Conservation (phyloP, 2,113 vertebrate genomes). For the Uropsilus gracilis region DNA sequence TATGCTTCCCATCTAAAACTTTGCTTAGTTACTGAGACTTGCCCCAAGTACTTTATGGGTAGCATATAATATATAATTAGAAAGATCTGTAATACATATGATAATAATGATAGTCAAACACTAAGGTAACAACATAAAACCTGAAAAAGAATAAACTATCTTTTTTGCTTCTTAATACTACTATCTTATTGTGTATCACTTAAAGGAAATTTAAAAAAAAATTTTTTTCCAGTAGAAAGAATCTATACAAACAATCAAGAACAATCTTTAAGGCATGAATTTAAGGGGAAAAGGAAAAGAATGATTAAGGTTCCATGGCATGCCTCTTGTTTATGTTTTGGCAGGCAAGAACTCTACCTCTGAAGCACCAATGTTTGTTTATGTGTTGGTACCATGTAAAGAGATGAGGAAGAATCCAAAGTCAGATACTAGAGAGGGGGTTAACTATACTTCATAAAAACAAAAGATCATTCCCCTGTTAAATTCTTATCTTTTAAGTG, state of each 20-base stretch:
- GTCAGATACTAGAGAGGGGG: neutral
- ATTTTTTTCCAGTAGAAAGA: neutral
- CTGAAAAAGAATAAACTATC: neutral
- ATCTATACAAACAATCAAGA: neutral
- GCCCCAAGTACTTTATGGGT: neutral
- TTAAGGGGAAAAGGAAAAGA: neutral
- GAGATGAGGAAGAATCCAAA: neutral
- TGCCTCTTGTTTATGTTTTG: constrained; percentile 13
- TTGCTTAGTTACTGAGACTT: neutral
- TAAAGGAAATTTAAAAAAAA: neutral
- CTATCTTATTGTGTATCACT: neutral
- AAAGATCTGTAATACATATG: neutral
- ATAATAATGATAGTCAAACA: neutral
- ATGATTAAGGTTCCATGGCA: neutral
- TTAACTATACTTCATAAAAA: constrained; percentile 33
- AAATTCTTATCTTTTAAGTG: constrained; percentile 36
- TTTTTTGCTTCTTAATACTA: neutral
- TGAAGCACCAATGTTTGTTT: too few relatives aligned
- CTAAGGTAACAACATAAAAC: neutral
- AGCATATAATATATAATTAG: neutral
- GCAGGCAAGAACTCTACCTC: too few relatives aligned
- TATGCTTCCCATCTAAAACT: neutral
- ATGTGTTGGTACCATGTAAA: neutral
- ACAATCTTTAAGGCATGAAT: neutral
- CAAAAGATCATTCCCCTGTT: constrained; percentile 26